Base-by-base conservation (phyloP, 1,140 invertebrate species). In the Drosophila varians region DNA sequence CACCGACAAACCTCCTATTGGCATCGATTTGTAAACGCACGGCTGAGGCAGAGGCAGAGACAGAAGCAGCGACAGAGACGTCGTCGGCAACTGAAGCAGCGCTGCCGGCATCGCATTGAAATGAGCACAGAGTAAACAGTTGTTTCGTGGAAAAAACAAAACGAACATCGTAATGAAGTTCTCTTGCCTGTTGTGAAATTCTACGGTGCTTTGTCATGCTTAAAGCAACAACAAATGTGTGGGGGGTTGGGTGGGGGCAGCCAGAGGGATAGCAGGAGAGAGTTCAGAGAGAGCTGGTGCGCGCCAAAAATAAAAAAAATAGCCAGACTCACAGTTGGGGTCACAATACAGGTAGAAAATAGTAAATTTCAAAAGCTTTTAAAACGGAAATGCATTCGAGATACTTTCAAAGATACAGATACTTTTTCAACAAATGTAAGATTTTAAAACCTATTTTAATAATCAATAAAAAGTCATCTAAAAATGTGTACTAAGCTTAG, bases 61-160 rank as follows among this genome's bases (percentile, higher is more conserved):
- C 47, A 18, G 60, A 18, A 16, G 7, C 54, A 51, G 47, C 78
- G n/a, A n/a, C n/a, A n/a, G n/a, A n/a, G n/a, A n/a, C n/a, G n/a
- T n/a, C n/a, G n/a, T n/a, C n/a, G 12, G 62, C 40, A 58, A 54
- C 71, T 19, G 53, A 25, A 40, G 66, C 72, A 11, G 46, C 18
- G 58, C n/a, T 12, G 56, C 68, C 51, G 69, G 58, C 62, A 55
- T 68, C 28, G 73, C 69, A 84, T 79, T 84, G 80, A 86, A 86
- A 86, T 86, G 77, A 86, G 80, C 80, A 80, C 62, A 70, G 69
- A 69, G 83, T 88, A 88, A 87, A 88, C 82, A 87, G 82, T 86
- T 86, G 82, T 86, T 86, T 86, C 82, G 82, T 86, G 82, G 82
- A 86, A 86, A 38, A 86, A 86, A 86, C 82, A 86, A 87, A 79